Conservation (phyloP, 2,888 invertebrate species). For the Belgica antarctica region DNA sequence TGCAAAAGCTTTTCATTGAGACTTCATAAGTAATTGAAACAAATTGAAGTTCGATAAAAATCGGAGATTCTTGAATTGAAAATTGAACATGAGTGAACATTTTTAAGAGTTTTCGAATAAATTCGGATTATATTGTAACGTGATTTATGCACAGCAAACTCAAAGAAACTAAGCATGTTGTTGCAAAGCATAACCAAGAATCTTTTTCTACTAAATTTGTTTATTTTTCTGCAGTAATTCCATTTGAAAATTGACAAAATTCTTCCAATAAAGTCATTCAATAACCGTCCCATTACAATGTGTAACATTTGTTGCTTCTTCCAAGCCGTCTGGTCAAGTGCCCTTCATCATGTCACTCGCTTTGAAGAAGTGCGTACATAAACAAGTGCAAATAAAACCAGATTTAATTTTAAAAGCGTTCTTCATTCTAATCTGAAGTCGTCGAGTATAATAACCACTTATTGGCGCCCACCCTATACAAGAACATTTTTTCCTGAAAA, state of each 20-base stretch:
- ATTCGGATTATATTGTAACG: too few relatives aligned
- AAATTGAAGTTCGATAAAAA: too few relatives aligned
- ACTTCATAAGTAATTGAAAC: slow-evolving; percentile 37
- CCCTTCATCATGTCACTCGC: neutral
- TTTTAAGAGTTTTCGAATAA: too few relatives aligned
- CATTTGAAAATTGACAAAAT: too few relatives aligned
- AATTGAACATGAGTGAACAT: too few relatives aligned
- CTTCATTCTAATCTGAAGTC: neutral
- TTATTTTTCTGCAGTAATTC: too few relatives aligned
- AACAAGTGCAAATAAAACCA: neutral
- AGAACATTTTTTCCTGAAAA: neutral
- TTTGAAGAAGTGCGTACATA: neutral
- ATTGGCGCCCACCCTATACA: slow-evolving; percentile 15
- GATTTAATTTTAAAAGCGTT: slow-evolving; percentile 11
- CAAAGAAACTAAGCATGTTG: too few relatives aligned
- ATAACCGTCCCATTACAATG: neutral
- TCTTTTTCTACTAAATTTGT: too few relatives aligned
- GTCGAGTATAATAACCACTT: slow-evolving; percentile 1
- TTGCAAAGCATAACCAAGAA: too few relatives aligned
- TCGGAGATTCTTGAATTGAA: too few relatives aligned
- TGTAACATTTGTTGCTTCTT: neutral
- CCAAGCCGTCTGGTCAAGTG: slow-evolving; percentile 24
- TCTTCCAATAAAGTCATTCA: neutral
- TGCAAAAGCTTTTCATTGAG: slow-evolving; percentile 19
- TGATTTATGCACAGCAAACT: too few relatives aligned